These are phyloP conservation scores for Drosophila kuntzei DNA, from an alignment of 2,888 invertebrate species.

Conservation along the genomic window DNA sequence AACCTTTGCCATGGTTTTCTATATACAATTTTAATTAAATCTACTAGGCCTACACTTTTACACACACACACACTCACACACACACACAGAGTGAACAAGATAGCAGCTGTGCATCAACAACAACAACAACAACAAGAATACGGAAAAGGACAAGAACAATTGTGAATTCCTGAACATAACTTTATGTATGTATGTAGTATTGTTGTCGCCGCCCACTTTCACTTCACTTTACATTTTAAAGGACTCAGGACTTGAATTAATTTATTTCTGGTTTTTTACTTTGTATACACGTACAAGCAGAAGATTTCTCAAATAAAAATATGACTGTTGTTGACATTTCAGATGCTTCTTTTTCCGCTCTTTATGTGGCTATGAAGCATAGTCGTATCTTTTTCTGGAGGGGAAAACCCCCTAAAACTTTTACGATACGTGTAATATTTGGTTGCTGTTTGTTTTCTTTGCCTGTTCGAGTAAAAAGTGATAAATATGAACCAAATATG, in stretches of 20 bases:
- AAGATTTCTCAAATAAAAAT: slow-evolving; percentile 45
- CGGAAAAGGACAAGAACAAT: slow-evolving; percentile 50
- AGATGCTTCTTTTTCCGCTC: slow-evolving; percentile 2
- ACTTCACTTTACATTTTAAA: slow-evolving; percentile 75
- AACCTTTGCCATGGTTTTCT: slow-evolving; percentile 49
- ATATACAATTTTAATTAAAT: slow-evolving; percentile 75
- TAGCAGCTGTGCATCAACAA: slow-evolving; percentile 66
- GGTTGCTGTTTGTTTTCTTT: slow-evolving; percentile 28
- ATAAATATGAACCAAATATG: slow-evolving; percentile 25
- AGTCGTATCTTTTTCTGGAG: slow-evolving; percentile 5
- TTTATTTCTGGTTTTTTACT: slow-evolving; percentile 45
- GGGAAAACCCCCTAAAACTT: slow-evolving; percentile 42
- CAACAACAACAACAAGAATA: slow-evolving; percentile 14
- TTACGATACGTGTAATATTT: slow-evolving; percentile 43
- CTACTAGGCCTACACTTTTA: slow-evolving; percentile 58
- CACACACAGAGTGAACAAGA: slow-evolving; percentile 33
- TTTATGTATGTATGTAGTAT: slow-evolving; percentile 45
- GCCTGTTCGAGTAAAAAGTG: slow-evolving; percentile 12
- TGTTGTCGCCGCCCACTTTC: slow-evolving; percentile 48
- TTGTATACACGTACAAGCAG: too few species aligned
- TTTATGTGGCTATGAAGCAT: slow-evolving; percentile 21
- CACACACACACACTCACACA: slow-evolving; percentile 16
- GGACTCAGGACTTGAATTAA: slow-evolving; percentile 73
- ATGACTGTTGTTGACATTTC: slow-evolving; percentile 76
- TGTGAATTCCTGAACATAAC: slow-evolving; percentile 54